Base-by-base conservation (phyloP, 2,797 vertebrate genomes). In the Hirundo rustica region DNA sequence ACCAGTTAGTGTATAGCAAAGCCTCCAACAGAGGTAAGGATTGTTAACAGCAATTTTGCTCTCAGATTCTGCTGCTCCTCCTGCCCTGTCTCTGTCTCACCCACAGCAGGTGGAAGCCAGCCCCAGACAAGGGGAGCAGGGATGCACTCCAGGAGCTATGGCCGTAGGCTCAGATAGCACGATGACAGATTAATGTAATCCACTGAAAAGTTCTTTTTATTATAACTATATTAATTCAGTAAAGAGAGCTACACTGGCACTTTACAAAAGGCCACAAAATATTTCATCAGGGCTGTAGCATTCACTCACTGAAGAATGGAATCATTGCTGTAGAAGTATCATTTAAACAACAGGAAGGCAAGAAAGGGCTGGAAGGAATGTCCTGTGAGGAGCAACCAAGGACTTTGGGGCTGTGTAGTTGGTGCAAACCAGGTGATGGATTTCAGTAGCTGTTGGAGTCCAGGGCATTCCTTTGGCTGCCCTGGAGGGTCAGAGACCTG, bases 121-220 rank as follows among this genome's bases (percentile, higher is more conserved):
- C 47, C 45, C n/a, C 2, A 6, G 51, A 13, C 3, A 4, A 18
- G 45, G 22, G 15, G 17, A 61, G 38, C 3, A 15, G 54, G 66
- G 48, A 14, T 3, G 5, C 13, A 3, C 3, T 3, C 26, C 3
- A 15, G 71, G 13, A 76, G 21, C 5, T 4, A 0, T 6, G 1
- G 34, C 36, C 0, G 10, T 38, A 29, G 72, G 61, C 72, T 55
- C 54, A 38, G 47, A 7, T 3, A 3, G 29, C 29, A 10, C 1
- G 0, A 8, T 2, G 61, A 36, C 4, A 2, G 57, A 23, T 11
- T n/a, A 58, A 22, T 62, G 15, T 29, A 74, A 27, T 53, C 29
- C 50, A 48, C 15, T 30, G 68, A 88, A 53, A 42, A 57, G 55
- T 71, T 45, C 5, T 26, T 91, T 55, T 57, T 74, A n/a, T 67